Conservation (phyloP, 92 coral and sea anemone species). For the Hydrozoanthus gracilis region DNA sequence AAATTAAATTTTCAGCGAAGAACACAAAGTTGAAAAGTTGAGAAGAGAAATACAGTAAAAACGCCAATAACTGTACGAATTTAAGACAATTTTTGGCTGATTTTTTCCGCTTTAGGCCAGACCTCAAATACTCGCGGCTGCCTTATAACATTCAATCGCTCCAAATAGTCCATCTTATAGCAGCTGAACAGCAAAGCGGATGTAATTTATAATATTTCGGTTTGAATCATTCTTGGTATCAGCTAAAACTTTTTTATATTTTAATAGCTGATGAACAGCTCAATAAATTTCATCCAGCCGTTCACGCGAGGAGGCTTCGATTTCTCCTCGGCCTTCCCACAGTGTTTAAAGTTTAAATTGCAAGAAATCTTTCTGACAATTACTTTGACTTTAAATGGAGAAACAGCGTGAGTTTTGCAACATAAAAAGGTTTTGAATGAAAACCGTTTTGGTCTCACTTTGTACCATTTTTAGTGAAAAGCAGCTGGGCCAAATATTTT, state of each 20-base stretch:
- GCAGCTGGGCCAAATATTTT: slow-evolving; percentile 29
- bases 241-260: neutral
- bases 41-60: neutral
- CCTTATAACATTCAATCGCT: neutral
- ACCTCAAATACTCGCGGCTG: neutral
- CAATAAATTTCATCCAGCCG: neutral
- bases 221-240: neutral
- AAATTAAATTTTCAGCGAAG: neutral
- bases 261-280: neutral
- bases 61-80: too few species aligned
- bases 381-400: slow-evolving; percentile 42
- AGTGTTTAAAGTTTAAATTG: slow-evolving; percentile 37
- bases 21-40: neutral
- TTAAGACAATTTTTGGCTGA: neutral
- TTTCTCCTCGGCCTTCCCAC: slow-evolving; percentile 1
- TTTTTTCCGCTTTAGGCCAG: neutral
- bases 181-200: neutral
- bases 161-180: neutral
- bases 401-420: slow-evolving; percentile 40
- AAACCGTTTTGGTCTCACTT: slow-evolving; percentile 21
- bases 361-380: slow-evolving; percentile 35
- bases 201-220: neutral
- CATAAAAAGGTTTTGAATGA: slow-evolving; percentile 23
- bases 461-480: neutral
- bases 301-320: neutral